phyloP scores from a whole-genome alignment of 2,797 vertebrate genomes.

The Falco novaeseelandiae region DNA sequence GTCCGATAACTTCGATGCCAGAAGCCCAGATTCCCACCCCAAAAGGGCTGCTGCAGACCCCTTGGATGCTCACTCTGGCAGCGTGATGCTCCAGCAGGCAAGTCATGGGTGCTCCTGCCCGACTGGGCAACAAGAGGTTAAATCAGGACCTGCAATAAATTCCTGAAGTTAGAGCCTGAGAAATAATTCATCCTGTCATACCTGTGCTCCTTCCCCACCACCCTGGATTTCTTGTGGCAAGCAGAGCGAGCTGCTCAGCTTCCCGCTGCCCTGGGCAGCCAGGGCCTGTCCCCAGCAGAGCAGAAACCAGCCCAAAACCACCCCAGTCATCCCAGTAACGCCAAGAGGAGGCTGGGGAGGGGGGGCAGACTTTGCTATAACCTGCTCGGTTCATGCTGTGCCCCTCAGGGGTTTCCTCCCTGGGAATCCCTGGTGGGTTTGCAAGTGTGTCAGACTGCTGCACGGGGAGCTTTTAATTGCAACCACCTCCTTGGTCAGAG shows the following conservation, averaged over 20 bases:
- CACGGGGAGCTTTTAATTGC: not conserved
- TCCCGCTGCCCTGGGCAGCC: not conserved
- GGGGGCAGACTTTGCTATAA: fast-evolving
- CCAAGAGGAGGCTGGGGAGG: not conserved
- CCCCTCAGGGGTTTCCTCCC: not conserved
- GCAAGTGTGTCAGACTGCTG: not conserved
- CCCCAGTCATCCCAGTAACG: not conserved
- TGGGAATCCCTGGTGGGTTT: not conserved
- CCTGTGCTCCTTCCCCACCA: not conserved
- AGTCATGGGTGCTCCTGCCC: not conserved
- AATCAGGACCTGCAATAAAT: not conserved
- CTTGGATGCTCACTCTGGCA: not conserved
- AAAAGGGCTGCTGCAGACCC: not conserved
- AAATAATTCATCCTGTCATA: not conserved
- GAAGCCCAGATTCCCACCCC: not conserved
- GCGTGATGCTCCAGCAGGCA: not conserved
- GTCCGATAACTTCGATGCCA: not conserved
- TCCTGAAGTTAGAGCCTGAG: not conserved
- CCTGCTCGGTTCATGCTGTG: fast-evolving
- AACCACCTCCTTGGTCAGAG: not conserved
- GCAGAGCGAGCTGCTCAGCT: not conserved
- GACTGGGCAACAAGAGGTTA: not conserved
- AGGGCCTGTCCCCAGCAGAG: not conserved
- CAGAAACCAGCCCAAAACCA: not conserved
- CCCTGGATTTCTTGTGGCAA: not conserved